Evolutionary conservation across 1,140 invertebrate species (phyloP), one percentile per base, ranked within the genome.

Genomic region (Thalassaphorura encarpata): DNA sequence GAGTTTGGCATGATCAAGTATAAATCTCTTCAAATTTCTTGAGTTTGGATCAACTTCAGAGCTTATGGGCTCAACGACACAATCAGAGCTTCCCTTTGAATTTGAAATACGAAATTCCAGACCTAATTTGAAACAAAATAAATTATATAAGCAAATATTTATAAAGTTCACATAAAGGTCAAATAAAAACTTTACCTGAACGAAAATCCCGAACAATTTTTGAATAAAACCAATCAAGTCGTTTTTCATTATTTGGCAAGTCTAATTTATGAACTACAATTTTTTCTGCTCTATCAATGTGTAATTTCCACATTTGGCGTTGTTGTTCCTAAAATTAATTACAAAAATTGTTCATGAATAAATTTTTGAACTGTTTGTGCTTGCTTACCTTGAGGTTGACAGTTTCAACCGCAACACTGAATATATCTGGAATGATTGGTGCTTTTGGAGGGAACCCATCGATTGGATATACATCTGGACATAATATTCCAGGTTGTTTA

Each of bases 191-290:
- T n/a, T 39, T 54, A 63, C 61, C 63, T 54, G 63, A 65, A 28
- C 63, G 42, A 45, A 65, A 65, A 28, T 65, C 63, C n/a, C 63
- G 54, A 6, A 65, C 56, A 33, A 65, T 62, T 48, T 65, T 65
- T 8, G 63, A 60, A 26, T 64, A 61, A 27, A 64, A 64, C 53
- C 59, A 64, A 21, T 64, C 63, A 31, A 54, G 56, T 0, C 60
- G 56, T 29, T 65, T 57, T 54, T 61, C 63, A 43, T 31, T 56
- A 40, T 64, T 64, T 45, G 60, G 56, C 39, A 62, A 33, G 40
- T 65, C 60, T 39, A 65, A 41, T 29, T 62, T 62, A 33, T 65
- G 63, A 2, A 65, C 63, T 23, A 65, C 60, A 45, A 65, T 65
- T 45, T 62, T 65, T 27, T 65, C 63, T 13, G 60, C 57, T 46